A percentile compares a stretch with the other conserved stretches of the same genome.
Conservation (phyloP, 2,797 vertebrate species). For the Sorex maritimensis region DNA sequence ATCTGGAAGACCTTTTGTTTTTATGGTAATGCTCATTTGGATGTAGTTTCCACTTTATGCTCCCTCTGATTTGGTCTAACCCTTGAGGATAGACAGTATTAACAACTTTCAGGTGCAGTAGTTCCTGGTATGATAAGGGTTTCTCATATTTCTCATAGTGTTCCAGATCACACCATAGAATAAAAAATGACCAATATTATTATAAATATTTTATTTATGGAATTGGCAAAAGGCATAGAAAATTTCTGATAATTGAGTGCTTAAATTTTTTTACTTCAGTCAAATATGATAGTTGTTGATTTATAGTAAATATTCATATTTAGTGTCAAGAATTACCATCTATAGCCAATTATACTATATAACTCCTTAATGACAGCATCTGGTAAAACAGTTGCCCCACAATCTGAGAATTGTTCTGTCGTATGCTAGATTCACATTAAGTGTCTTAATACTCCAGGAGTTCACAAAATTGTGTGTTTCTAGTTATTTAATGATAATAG, state of each 20-base stretch:
- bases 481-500: not conserved
- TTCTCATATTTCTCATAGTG: constrained; percentile 13
- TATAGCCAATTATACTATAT: not conserved
- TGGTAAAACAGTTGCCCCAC: not conserved
- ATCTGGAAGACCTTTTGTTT: constrained; percentile 15
- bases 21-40: not conserved
- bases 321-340: not conserved
- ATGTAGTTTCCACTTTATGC: not conserved
- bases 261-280: constrained; percentile 27
- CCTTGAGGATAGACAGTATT: not conserved
- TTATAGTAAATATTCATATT: constrained; percentile 54
- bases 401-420: not conserved
- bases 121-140: not conserved
- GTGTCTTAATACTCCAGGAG: not conserved
- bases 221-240: constrained; percentile 39
- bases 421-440: not conserved
- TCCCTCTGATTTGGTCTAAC: not conserved
- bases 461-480: constrained; percentile 31
- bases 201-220: constrained; percentile 10
- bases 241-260: not conserved
- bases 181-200: not conserved
- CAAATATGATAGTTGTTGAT: not conserved
- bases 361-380: not conserved
- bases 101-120: not conserved
- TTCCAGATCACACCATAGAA: not conserved